Conservation (phyloP, 53 echinoderm and acorn worm genomes). For the Antedon mediterranea region DNA sequence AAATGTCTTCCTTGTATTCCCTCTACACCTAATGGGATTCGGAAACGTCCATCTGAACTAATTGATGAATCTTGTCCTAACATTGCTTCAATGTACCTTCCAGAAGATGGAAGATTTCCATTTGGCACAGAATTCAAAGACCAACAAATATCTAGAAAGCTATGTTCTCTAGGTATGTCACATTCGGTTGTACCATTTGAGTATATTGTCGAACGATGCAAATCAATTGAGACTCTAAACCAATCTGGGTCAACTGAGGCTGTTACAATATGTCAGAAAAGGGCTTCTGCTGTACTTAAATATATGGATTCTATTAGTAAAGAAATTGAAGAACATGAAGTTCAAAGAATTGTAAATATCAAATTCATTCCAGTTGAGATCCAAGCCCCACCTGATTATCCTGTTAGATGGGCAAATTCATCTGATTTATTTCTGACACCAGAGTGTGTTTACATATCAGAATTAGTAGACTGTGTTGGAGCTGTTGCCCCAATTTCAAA, state of each 20-base stretch:
- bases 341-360: not conserved
- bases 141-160: not conserved
- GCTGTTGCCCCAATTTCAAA: not conserved
- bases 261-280: not conserved
- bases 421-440: not conserved
- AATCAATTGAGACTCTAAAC: not conserved
- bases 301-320: not conserved
- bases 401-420: not conserved
- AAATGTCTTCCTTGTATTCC: constrained; percentile 22
- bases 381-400: not conserved
- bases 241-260: not conserved
- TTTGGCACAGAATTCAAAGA: not conserved
- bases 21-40: constrained; percentile 15
- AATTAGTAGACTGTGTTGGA: not conserved
- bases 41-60: not conserved
- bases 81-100: not conserved
- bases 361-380: not conserved
- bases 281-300: not conserved
- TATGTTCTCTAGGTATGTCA: not conserved
- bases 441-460: not conserved
- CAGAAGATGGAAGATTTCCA: not conserved
- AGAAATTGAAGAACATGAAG: not conserved
- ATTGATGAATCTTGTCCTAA: not conserved
- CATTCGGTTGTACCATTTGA: not conserved
- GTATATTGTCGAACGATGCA: not conserved